These are phyloP conservation scores for Oscarella lobularis DNA, from an alignment of 37 sponge, comb jelly and placozoan genomes.

Conservation along the genomic window DNA sequence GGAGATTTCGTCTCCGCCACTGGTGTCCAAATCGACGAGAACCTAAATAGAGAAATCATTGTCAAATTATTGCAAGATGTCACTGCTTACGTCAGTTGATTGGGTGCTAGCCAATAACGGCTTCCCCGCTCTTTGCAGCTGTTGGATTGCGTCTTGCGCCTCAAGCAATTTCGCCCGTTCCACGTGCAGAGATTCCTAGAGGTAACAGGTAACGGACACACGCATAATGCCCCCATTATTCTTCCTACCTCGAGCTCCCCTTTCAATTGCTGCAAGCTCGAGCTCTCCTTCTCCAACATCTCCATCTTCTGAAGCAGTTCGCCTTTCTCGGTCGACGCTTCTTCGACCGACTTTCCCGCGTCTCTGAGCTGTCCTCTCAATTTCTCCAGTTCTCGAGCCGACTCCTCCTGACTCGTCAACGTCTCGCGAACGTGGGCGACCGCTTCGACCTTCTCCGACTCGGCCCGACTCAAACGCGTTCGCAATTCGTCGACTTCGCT, in stretches of 20 bases:
- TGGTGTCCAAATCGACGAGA: too few species aligned
- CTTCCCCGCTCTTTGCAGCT: not conserved
- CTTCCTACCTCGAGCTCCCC: not conserved
- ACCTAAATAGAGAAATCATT: too few species aligned
- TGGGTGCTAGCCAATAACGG: too few species aligned
- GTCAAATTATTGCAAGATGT: too few species aligned
- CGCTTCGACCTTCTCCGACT: not conserved
- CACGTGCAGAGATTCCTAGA: not conserved
- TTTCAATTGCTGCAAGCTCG: not conserved
- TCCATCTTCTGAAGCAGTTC: not conserved
- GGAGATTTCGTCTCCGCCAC: too few species aligned
- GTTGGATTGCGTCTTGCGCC: not conserved
- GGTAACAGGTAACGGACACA: not conserved
- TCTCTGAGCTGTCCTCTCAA: not conserved
- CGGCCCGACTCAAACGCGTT: not conserved
- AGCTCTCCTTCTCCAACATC: not conserved
- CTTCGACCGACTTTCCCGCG: not conserved
- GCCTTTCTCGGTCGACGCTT: not conserved
- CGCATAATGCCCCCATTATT: too few species aligned
- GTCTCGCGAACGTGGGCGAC: not conserved
- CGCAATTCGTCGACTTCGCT: not conserved
- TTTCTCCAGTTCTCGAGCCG: not conserved
- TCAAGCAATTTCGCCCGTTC: not conserved
- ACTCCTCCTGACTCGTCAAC: not conserved
- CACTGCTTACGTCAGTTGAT: too few species aligned